Evolutionary conservation across 2,797 vertebrate genomes (phyloP).

Genomic region (Melanotaenia boesemani): DNA sequence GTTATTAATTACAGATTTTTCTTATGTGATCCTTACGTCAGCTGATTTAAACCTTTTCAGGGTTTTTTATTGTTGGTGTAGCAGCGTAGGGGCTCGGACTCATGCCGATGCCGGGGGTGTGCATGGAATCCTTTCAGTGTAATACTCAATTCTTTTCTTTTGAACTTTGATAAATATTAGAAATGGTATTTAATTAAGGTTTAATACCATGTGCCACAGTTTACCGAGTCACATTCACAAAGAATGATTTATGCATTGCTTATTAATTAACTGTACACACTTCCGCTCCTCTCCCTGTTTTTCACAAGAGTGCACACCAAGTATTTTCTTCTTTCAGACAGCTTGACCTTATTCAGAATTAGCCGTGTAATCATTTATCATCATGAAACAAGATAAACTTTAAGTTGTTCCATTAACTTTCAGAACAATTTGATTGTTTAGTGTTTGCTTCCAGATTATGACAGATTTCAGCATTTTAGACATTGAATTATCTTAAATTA

Average conservation of each 20-base stretch:
- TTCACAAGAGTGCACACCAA: neutral
- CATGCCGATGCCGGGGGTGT: too few species aligned
- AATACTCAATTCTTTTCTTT: neutral
- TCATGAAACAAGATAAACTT: too few species aligned
- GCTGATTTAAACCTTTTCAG: too few species aligned
- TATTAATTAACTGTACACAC: constrained; percentile 29
- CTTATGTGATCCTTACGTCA: too few species aligned
- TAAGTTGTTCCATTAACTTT: neutral
- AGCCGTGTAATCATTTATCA: too few species aligned
- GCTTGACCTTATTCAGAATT: neutral
- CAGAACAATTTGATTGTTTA: neutral
- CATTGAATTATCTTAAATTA: too few species aligned
- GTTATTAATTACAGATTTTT: too few species aligned
- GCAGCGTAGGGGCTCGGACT: neutral
- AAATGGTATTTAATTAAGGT: neutral
- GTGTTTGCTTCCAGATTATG: neutral
- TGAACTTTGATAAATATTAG: neutral
- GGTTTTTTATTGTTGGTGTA: neutral
- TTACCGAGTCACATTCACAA: neutral
- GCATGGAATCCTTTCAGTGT: too few species aligned
- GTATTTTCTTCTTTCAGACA: neutral
- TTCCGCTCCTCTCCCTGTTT: neutral
- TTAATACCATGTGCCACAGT: neutral
- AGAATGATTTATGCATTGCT: constrained; percentile 22
- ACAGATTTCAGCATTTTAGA: neutral